These are phyloP conservation scores for Balaeniceps rex DNA, from an alignment of 2,113 vertebrate species.

Conservation along the genomic window DNA sequence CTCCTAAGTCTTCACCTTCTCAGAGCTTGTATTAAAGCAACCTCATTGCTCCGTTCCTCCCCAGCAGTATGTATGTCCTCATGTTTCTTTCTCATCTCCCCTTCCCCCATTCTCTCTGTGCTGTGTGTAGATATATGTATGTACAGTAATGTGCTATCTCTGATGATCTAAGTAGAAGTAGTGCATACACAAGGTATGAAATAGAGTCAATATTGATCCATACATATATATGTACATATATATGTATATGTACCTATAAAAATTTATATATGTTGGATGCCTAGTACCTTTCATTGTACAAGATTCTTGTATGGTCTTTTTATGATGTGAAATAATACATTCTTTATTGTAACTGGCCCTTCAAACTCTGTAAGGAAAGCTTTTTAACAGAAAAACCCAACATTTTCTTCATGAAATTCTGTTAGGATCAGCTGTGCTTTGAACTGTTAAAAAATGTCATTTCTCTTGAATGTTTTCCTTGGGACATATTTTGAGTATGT, in stretches of 20 bases:
- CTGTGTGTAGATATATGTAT: background rate
- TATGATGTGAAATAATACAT: background rate
- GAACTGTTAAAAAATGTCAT: constrained; percentile 12
- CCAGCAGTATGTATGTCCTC: background rate
- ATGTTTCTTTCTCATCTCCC: background rate
- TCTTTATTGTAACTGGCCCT: background rate
- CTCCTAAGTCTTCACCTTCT: background rate
- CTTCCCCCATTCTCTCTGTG: background rate
- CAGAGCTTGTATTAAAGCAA: background rate
- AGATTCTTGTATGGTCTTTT: background rate
- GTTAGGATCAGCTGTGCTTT: constrained; percentile 48
- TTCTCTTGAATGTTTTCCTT: background rate
- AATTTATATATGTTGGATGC: background rate
- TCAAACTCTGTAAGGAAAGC: background rate
- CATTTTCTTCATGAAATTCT: background rate
- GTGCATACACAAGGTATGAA: background rate
- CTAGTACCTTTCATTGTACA: background rate
- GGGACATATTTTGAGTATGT: background rate
- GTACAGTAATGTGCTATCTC: background rate
- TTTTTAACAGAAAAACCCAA: background rate
- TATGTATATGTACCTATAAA: background rate
- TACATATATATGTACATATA: background rate
- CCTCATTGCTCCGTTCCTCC: background rate
- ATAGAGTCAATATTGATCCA: background rate
- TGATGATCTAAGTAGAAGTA: background rate